A percentile compares a stretch with the other conserved stretches of the same genome.
These are phyloP conservation scores for Cairina moschata DNA, from an alignment of 2,113 vertebrate genomes.

Conservation along the genomic window DNA sequence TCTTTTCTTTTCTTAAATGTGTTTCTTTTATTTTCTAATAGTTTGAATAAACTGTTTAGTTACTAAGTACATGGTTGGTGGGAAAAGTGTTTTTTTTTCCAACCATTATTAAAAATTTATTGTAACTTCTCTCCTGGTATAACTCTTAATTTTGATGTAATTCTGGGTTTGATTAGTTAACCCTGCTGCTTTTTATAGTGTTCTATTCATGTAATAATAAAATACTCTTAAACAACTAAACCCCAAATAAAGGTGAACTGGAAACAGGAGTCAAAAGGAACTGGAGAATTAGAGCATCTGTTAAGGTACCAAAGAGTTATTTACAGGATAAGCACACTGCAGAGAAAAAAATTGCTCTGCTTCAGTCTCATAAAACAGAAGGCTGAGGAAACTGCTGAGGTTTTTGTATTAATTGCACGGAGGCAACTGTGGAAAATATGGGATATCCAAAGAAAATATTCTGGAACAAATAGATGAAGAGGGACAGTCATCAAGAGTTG, in stretches of 20 bases:
- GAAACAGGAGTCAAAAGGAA: neutral
- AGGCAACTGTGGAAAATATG: slow-evolving; percentile 13
- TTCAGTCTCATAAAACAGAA: slow-evolving; percentile 3
- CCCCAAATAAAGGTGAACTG: neutral
- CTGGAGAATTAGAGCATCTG: neutral
- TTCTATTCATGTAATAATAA: slow-evolving; percentile 29
- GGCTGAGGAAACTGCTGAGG: neutral
- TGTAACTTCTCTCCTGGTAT: slow-evolving; percentile 11
- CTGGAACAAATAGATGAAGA: slow-evolving; percentile 34
- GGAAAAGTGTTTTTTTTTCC: slow-evolving; percentile 56
- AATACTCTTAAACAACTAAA: neutral
- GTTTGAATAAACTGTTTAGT: slow-evolving; percentile 49
- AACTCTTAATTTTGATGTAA: slow-evolving; percentile 31
- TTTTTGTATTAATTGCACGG: neutral
- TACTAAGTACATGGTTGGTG: slow-evolving; percentile 42
- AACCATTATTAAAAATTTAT: slow-evolving; percentile 31
- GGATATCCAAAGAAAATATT: slow-evolving; percentile 9
- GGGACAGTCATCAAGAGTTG: neutral
- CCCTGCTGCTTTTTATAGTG: neutral
- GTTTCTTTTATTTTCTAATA: slow-evolving; percentile 50
- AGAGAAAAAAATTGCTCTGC: slow-evolving; percentile 13
- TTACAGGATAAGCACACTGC: neutral
- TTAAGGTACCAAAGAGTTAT: neutral
- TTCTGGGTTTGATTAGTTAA: slow-evolving; percentile 16
- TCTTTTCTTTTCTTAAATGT: slow-evolving; percentile 32